phyloP scores from a whole-genome alignment of 2,888 invertebrate species.

The Glaucopsyche alexis region DNA sequence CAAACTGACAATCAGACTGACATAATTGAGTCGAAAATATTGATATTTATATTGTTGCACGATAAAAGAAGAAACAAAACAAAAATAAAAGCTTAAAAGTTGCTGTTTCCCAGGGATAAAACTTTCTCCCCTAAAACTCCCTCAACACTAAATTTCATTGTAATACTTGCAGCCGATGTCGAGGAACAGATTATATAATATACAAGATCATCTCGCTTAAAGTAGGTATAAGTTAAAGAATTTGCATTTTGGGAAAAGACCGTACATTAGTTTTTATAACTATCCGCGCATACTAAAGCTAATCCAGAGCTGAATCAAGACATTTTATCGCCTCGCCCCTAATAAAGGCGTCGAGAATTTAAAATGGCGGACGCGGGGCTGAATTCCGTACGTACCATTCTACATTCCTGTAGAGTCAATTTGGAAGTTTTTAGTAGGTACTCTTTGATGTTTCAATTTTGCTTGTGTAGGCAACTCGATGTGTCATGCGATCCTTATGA shows the following conservation, averaged over 20 bases:
- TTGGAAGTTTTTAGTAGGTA: neutral
- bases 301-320: constrained; percentile 9
- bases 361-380: constrained; percentile 7
- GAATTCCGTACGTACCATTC: neutral
- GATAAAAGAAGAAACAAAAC: too few species aligned
- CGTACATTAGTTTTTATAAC: neutral
- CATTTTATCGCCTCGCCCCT: constrained; percentile 5
- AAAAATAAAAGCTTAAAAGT: too few species aligned
- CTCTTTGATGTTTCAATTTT: neutral
- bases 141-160: too few species aligned
- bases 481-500: too few species aligned
- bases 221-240: neutral
- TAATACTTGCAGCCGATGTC: too few species aligned
- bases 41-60: too few species aligned
- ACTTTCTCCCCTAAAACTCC: too few species aligned
- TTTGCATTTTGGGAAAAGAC: neutral
- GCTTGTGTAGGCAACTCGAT: neutral
- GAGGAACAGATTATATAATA: too few species aligned
- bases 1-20: too few species aligned
- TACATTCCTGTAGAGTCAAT: neutral
- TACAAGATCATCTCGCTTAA: neutral
- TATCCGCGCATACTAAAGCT: neutral
- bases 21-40: too few species aligned
- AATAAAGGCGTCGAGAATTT: constrained; percentile 21
- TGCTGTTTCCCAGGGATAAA: too few species aligned